Evolutionary conservation across 2,797 vertebrate genomes (phyloP).

Genomic region (Hippoglossus hippoglossus): DNA sequence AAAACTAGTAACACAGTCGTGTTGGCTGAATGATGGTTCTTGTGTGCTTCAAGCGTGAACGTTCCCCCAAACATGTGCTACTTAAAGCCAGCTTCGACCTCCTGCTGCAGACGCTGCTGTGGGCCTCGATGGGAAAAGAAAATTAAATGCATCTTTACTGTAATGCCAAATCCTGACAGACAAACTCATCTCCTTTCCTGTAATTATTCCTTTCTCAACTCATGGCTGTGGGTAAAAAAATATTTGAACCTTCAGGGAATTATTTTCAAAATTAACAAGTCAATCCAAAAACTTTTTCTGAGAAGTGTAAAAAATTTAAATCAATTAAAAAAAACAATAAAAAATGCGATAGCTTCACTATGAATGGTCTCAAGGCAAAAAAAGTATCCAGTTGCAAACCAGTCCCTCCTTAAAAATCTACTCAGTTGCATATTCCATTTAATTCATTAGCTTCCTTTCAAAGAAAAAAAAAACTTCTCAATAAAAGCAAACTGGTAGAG

Average conservation of each 20-base stretch:
- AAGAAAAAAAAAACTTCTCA: slow-evolving; percentile 26
- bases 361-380: slow-evolving; percentile 65
- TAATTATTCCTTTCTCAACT: slow-evolving; percentile 31
- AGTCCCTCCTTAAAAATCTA: slow-evolving; percentile 44
- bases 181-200: slow-evolving; percentile 23
- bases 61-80: slow-evolving; percentile 44
- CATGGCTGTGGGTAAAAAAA: slow-evolving; percentile 29
- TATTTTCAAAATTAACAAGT: slow-evolving; percentile 26
- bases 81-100: slow-evolving; percentile 52
- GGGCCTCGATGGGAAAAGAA: slow-evolving; percentile 31
- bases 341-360: slow-evolving; percentile 42
- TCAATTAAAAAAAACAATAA: slow-evolving; percentile 39
- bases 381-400: slow-evolving; percentile 45
- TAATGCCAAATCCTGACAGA: slow-evolving; percentile 49
- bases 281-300: slow-evolving; percentile 29
- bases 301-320: slow-evolving; percentile 50
- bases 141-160: slow-evolving; percentile 38
- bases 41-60: slow-evolving; percentile 55
- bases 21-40: slow-evolving; percentile 43
- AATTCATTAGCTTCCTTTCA: slow-evolving; percentile 37
- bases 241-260: slow-evolving; percentile 46
- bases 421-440: slow-evolving; percentile 49
- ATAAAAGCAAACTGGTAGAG: slow-evolving; percentile 16
- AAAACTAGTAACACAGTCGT: slow-evolving; percentile 46
- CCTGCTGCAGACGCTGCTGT: slow-evolving; percentile 47